Conservation (phyloP, 2,888 invertebrate genomes). For the Iselma pallidipennis region DNA sequence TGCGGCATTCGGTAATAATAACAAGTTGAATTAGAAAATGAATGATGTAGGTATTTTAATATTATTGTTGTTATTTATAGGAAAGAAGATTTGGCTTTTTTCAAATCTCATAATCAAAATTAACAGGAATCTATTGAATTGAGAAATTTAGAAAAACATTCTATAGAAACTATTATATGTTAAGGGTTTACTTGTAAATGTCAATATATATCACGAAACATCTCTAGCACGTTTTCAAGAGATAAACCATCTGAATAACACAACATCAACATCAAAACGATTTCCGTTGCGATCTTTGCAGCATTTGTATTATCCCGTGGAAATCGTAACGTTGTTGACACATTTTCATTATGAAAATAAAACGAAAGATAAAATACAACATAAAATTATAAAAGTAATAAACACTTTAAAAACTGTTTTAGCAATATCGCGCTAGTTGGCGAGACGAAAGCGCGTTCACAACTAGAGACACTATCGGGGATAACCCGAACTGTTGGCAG, state of each 20-base stretch:
- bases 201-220: too few relatives aligned
- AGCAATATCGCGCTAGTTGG: constrained; percentile 27
- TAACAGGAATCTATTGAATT: too few relatives aligned
- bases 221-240: neutral
- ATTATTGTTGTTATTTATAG: neutral
- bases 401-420: constrained; percentile 28
- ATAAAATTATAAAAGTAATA: neutral
- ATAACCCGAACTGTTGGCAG: constrained; percentile 35
- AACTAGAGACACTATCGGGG: constrained; percentile 31
- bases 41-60: neutral
- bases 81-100: too few relatives aligned
- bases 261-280: neutral
- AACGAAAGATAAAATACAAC: too few relatives aligned
- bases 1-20: constrained; percentile 3
- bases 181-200: neutral
- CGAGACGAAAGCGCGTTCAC: constrained; percentile 26
- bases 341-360: constrained; percentile 30
- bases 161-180: too few relatives aligned
- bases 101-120: too few relatives aligned
- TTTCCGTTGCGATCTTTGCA: neutral
- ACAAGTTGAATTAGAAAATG: neutral
- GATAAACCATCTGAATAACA: neutral
- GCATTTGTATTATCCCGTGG: neutral
- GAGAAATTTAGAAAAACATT: too few relatives aligned
- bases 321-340: neutral